Percentiles rank a stretch among this genome's conserved stretches.
phyloP scores from a whole-genome alignment of 2,888 invertebrate species.

The Portevinia maculata region DNA sequence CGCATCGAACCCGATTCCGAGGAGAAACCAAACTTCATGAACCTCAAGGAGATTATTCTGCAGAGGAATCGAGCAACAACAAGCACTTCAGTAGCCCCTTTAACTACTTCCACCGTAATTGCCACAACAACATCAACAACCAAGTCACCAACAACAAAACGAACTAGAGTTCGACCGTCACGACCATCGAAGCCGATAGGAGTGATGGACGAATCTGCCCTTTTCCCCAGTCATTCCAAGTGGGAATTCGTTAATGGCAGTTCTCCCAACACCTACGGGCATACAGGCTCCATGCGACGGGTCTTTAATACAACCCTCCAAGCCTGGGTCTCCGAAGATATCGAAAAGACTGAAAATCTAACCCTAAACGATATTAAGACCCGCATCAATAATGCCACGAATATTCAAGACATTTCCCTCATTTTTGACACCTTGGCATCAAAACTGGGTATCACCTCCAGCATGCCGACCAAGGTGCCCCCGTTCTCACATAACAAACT shows the following conservation, averaged over 20 bases:
- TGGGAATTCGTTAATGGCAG: constrained; percentile 86
- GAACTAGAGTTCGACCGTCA: constrained; percentile 76
- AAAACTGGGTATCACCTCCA: constrained; percentile 83
- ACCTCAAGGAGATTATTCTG: constrained; percentile 82
- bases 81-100: constrained; percentile 11
- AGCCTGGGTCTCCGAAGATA: constrained; percentile 86
- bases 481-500: constrained; percentile 81
- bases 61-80: constrained; percentile 77
- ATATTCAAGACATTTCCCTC: constrained; percentile 86
- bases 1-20: constrained; percentile 75
- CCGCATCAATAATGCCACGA: constrained; percentile 81
- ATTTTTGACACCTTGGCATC: constrained; percentile 87
- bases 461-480: constrained; percentile 80
- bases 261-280: constrained; percentile 77
- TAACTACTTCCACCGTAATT: constrained; percentile 20
- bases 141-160: constrained; percentile 73
- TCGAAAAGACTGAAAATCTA: constrained; percentile 79
- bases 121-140: constrained; percentile 62
- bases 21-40: constrained; percentile 80
- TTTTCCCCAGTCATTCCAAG: constrained; percentile 82
- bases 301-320: constrained; percentile 86
- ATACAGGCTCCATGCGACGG: constrained; percentile 83
- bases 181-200: constrained; percentile 77
- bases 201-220: constrained; percentile 80
- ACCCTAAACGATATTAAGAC: constrained; percentile 80